phyloP scores from a whole-genome alignment of 2,888 invertebrate species.

The Macrosoma leucophasiata region DNA sequence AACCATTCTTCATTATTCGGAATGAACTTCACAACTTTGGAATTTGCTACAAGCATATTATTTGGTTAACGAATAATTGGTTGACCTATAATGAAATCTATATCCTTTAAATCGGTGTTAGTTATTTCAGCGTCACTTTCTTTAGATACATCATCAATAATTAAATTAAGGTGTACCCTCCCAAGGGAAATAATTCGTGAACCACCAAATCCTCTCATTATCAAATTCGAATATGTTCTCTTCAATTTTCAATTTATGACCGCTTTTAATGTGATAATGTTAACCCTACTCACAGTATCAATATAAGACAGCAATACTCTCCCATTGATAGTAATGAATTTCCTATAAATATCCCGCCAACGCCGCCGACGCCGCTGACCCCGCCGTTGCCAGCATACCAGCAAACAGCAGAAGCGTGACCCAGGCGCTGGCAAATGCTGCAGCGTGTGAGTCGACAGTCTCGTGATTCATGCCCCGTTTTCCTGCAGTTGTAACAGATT shows the following conservation, averaged over 20 bases:
- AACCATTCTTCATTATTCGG: no score
- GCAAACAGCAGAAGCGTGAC: no score
- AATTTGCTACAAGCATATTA: no score
- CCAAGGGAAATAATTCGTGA: constrained; percentile 5
- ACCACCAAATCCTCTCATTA: constrained; percentile 21
- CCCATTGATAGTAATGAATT: constrained; percentile 4
- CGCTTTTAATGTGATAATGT: constrained; percentile 5
- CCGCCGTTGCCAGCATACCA: constrained; percentile 12
- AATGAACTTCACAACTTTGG: no score
- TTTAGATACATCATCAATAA: neutral
- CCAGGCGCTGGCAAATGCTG: no score
- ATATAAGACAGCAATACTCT: constrained; percentile 12
- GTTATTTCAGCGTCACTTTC: constrained; percentile 4
- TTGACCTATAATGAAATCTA: constrained; percentile 10
- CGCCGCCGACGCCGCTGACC: constrained; percentile 12
- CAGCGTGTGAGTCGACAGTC: no score
- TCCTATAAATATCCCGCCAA: constrained; percentile 11
- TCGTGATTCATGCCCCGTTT: no score
- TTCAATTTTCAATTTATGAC: constrained; percentile 6
- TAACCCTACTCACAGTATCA: constrained; percentile 18
- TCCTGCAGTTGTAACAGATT: constrained; percentile 21
- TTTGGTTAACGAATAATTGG: no score
- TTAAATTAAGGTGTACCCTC: neutral
- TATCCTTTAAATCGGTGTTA: neutral
- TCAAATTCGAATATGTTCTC: constrained; percentile 1